These are phyloP conservation scores for Epirrita christyi DNA, from an alignment of 2,888 invertebrate genomes.

Conservation along the genomic window DNA sequence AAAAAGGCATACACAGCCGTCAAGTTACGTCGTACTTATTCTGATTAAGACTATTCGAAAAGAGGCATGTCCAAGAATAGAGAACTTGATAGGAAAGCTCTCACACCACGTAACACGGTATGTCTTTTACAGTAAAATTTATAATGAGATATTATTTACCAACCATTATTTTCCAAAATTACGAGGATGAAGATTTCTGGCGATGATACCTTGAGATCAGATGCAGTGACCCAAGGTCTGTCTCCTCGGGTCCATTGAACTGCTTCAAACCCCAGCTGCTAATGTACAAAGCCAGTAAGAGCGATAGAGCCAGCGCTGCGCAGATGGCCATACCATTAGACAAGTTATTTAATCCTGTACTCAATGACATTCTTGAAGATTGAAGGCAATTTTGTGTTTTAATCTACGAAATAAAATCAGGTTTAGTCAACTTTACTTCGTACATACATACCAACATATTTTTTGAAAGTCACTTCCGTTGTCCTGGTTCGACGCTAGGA, in stretches of 20 bases:
- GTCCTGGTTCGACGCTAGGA: too few relatives aligned
- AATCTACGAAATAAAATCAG: neutral
- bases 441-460: too few relatives aligned
- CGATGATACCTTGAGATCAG: slow-evolving; percentile 33
- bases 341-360: slow-evolving; percentile 11
- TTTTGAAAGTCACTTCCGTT: too few relatives aligned
- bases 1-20: too few relatives aligned
- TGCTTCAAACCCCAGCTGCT: slow-evolving; percentile 59
- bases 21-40: too few relatives aligned
- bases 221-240: slow-evolving; percentile 63
- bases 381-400: neutral
- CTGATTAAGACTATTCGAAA: too few relatives aligned
- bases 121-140: too few relatives aligned
- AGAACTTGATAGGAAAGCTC: too few relatives aligned
- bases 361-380: slow-evolving; percentile 12
- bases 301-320: slow-evolving; percentile 13
- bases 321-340: slow-evolving; percentile 12
- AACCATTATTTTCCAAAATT: slow-evolving; percentile 11
- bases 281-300: slow-evolving; percentile 52
- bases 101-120: too few relatives aligned
- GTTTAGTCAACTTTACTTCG: neutral
- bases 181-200: slow-evolving; percentile 17
- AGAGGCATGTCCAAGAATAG: too few relatives aligned
- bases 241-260: slow-evolving; percentile 62
- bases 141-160: too few relatives aligned